Conservation (phyloP, 37 sponge, comb jelly and placozoan species). For the Lycopodina hypogea region DNA sequence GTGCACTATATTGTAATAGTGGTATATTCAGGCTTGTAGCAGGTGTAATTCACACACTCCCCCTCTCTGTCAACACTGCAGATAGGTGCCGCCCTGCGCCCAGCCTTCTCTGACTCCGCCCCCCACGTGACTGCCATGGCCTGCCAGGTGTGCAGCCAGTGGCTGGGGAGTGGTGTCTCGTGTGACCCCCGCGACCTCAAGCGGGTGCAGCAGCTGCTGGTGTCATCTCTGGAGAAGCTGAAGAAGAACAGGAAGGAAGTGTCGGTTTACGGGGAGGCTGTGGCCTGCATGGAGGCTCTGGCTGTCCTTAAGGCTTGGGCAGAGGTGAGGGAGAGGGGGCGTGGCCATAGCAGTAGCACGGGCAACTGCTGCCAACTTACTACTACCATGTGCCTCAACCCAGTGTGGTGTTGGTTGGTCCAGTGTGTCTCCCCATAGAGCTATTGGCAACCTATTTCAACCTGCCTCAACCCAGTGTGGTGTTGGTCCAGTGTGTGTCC, state of each 20-base stretch:
- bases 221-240: slow-evolving; percentile 82
- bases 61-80: neutral
- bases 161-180: slow-evolving; percentile 93
- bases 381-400: neutral
- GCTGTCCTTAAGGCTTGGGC: slow-evolving; percentile 96
- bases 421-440: neutral
- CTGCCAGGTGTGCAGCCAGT: slow-evolving; percentile 96
- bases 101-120: slow-evolving; percentile 92
- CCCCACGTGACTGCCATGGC: slow-evolving; percentile 94
- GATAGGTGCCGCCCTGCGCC: slow-evolving; percentile 96
- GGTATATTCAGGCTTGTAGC: no score
- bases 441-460: no score
- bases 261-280: slow-evolving; percentile 81
- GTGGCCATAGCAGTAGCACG: neutral
- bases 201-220: slow-evolving; percentile 85
- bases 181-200: slow-evolving; percentile 80
- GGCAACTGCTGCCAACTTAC: no score
- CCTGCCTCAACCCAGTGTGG: no score
- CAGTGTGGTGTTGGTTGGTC: neutral
- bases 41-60: no score
- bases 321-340: slow-evolving; percentile 64
- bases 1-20: no score
- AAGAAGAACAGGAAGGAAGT: slow-evolving; percentile 27
- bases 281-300: slow-evolving; percentile 85
- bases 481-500: no score